These are phyloP conservation scores for Papilio machaon DNA, from an alignment of 1,140 invertebrate genomes.

Conservation along the genomic window DNA sequence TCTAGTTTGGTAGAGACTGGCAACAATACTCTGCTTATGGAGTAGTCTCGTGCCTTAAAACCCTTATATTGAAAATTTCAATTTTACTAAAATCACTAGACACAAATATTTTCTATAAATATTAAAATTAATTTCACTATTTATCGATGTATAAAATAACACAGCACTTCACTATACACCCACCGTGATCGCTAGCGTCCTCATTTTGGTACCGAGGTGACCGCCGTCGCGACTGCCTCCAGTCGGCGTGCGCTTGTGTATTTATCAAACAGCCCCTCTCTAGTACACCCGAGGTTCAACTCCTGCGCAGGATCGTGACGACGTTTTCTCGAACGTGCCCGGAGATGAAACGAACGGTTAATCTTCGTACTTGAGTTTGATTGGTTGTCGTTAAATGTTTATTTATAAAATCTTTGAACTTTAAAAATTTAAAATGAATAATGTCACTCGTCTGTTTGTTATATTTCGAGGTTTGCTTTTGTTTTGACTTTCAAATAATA, in stretches of 20 bases:
- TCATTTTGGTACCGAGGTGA: constrained; percentile 61
- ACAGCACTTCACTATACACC: constrained; percentile 58
- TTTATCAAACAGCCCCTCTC: constrained; percentile 66
- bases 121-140: constrained; percentile 13
- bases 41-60: background rate
- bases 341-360: constrained; percentile 43
- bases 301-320: constrained; percentile 47
- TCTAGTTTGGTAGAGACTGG: too few species aligned
- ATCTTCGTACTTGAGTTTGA: constrained; percentile 13
- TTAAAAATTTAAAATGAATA: background rate
- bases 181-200: constrained; percentile 67
- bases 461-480: background rate
- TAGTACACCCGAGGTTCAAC: constrained; percentile 40
- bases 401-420: background rate
- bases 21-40: too few species aligned
- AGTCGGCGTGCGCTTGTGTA: constrained; percentile 46
- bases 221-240: constrained; percentile 57
- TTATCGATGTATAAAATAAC: constrained; percentile 2
- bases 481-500: background rate
- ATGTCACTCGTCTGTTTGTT: background rate
- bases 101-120: background rate
- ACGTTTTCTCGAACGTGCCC: constrained; percentile 50
- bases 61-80: background rate
- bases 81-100: background rate
- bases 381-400: background rate